These are phyloP conservation scores for Sporophila hypoxantha DNA, from an alignment of 2,113 vertebrate species.

Conservation along the genomic window DNA sequence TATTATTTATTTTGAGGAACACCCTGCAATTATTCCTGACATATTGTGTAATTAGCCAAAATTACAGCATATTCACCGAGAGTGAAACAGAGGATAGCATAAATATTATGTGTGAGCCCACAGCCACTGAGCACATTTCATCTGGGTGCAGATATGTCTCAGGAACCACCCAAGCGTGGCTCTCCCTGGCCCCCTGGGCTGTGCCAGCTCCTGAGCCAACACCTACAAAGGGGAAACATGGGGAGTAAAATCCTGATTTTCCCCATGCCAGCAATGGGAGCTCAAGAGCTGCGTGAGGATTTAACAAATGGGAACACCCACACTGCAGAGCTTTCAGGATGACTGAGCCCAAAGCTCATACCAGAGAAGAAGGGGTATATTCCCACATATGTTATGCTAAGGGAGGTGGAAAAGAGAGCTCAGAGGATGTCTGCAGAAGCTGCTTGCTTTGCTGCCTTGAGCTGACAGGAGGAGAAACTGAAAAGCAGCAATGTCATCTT, in stretches of 20 bases:
- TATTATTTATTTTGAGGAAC: conserved; percentile 43
- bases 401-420: neutral
- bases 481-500: neutral
- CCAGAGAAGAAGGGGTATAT: neutral
- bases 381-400: neutral
- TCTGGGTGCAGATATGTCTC: neutral
- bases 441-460: neutral
- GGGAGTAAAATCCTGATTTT: neutral
- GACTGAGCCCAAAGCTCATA: neutral
- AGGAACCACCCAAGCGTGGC: accelerated
- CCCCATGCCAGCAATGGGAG: neutral
- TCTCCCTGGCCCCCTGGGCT: neutral
- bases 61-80: conserved; percentile 37
- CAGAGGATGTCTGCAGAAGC: neutral
- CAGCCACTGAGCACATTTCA: neutral
- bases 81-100: neutral
- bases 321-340: neutral
- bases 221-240: neutral
- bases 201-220: neutral
- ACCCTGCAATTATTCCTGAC: conserved; percentile 49
- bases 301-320: neutral
- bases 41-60: conserved; percentile 47
- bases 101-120: neutral
- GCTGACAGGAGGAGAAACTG: neutral
- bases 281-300: neutral